Base-by-base conservation (phyloP, 1,140 invertebrate species). In the Drosophila kikkawai region DNA sequence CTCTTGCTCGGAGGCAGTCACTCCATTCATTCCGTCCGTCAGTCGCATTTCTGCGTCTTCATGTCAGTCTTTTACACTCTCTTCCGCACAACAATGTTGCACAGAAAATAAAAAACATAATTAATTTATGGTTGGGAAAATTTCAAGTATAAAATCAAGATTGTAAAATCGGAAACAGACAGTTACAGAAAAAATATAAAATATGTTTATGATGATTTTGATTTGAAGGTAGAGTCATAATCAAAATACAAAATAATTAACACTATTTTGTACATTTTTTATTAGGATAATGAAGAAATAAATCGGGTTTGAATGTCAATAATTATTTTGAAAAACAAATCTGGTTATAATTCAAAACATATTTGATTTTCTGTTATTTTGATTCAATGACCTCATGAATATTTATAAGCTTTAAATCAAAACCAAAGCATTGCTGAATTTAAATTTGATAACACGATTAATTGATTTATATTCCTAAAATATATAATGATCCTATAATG, bases 1-100 rank as follows among this genome's bases (percentile, higher is more conserved):
- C 80, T 87, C 74, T 69, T 48, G 55, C 69, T 73, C 55, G 75
- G 58, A 77, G 66, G 57, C 80, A 78, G 48, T 70, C 48, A 42
- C 48, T 68, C 34, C 36, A 66, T 45, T 70, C 48, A 66, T 8
- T 45, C 64, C 29, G 67, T 45, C 48, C 37, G 67, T 32, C 44
- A 53, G 44, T 70, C 32, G 41, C 68, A 80, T 88, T 83, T 82
- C 55, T 74, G 44, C 50, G 44, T 63, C 61, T 60, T 45, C 41
- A 19, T 44, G 55, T 37, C 58, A 50, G 57, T 68, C 57, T 29
- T 26, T 51, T 53, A 34, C 59, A 50, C 48, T 57, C 59, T 53
- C 67, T 61, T 67, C 55, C 65, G 50, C 48, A 53, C 48, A 68
- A 29, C 15, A 51, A 19, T 29, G 39, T 36, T 51, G 63, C 67